Evolutionary conservation across 2,797 vertebrate genomes (phyloP).

Genomic region (Remorina albescens): DNA sequence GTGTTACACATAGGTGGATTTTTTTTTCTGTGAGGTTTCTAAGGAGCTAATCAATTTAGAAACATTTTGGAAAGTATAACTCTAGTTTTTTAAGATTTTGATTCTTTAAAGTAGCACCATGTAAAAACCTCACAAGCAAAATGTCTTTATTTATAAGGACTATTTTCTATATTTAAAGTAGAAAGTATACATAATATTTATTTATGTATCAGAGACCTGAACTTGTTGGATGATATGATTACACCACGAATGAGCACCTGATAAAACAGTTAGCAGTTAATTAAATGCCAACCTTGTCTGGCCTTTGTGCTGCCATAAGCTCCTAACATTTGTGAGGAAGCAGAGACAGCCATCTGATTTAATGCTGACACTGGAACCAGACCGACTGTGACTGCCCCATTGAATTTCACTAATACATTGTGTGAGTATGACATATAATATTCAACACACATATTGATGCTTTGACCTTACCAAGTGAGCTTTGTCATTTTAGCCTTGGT

Average conservation of each 20-base stretch:
- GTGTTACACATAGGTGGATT: not conserved
- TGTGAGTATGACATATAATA: not conserved
- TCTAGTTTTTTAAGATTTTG: too few relatives aligned
- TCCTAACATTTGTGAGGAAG: constrained; percentile 42
- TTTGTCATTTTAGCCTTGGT: constrained; percentile 96
- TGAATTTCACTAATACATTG: constrained; percentile 19
- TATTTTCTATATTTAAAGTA: not conserved
- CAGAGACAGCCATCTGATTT: constrained; percentile 47
- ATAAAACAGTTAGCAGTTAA: constrained; percentile 43
- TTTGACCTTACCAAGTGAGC: constrained; percentile 88
- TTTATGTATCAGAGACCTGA: not conserved
- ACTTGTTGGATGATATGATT: constrained; percentile 27
- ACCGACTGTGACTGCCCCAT: constrained; percentile 17
- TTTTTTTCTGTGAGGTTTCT: not conserved
- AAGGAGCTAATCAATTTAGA: not conserved
- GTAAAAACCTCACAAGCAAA: not conserved
- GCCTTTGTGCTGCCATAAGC: constrained; percentile 54
- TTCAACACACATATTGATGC: constrained; percentile 5
- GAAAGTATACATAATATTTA: not conserved
- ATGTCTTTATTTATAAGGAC: not conserved
- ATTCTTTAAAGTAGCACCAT: not conserved
- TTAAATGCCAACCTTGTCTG: constrained; percentile 46
- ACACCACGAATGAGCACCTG: constrained; percentile 25
- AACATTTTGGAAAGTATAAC: too few relatives aligned
- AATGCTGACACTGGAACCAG: constrained; percentile 30